phyloP scores from a whole-genome alignment of 2,113 vertebrate species.

The Numida meleagris region DNA sequence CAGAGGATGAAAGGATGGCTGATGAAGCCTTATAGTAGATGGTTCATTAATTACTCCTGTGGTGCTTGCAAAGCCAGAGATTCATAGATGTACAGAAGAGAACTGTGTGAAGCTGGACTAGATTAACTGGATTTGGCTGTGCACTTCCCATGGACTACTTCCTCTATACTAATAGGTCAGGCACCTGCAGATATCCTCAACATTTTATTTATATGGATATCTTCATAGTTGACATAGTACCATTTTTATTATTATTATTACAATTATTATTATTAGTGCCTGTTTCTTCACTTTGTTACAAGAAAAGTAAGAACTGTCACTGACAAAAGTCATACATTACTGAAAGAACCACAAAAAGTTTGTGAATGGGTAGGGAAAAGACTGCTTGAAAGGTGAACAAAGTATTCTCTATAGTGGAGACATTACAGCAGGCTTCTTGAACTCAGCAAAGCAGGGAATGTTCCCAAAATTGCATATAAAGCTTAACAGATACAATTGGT shows the following conservation, averaged over 20 bases:
- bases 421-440: background rate
- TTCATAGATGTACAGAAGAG: background rate
- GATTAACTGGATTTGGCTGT: background rate
- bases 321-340: background rate
- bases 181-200: background rate
- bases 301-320: background rate
- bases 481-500: background rate
- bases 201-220: background rate
- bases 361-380: background rate
- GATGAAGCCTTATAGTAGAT: background rate
- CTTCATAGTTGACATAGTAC: background rate
- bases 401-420: background rate
- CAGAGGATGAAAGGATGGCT: background rate
- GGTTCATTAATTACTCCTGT: background rate
- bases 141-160: background rate
- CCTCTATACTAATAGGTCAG: background rate
- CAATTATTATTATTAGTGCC: too few species aligned
- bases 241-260: too few species aligned
- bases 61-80: background rate
- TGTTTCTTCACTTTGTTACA: background rate
- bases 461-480: background rate
- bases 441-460: background rate
- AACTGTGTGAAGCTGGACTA: accelerated
- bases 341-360: background rate
- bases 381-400: background rate